Conservation (phyloP, 2,888 invertebrate genomes). For the Aleiodes testaceus region DNA sequence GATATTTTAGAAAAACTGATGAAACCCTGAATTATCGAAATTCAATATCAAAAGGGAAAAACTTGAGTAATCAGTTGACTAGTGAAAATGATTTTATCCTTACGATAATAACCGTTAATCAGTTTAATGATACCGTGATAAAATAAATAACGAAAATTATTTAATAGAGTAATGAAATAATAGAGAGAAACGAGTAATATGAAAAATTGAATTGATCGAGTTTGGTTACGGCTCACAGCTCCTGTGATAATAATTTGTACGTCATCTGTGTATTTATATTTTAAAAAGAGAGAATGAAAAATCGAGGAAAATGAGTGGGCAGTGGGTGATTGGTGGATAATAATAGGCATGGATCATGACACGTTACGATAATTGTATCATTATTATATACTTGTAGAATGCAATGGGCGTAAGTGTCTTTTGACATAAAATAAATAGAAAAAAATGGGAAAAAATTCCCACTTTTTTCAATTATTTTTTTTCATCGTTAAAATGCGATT, state of each 20-base stretch:
- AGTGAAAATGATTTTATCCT: neutral
- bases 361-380: constrained; percentile 59
- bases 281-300: neutral
- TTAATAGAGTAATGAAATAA: neutral
- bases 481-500: constrained; percentile 15
- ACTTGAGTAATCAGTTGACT: too few species aligned
- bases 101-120: constrained; percentile 1
- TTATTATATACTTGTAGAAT: constrained; percentile 45
- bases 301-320: neutral
- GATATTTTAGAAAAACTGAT: too few species aligned
- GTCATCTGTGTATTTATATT: neutral
- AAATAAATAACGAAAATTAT: neutral
- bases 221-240: neutral
- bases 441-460: too few species aligned
- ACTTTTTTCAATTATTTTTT: neutral
- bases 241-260: neutral
- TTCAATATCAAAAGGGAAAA: too few species aligned
- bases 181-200: too few species aligned
- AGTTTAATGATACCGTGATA: neutral
- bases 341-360: constrained; percentile 58
- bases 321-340: constrained; percentile 55
- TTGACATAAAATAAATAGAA: too few species aligned
- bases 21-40: too few species aligned
- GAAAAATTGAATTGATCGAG: constrained; percentile 14
- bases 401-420: too few species aligned